phyloP scores from a whole-genome alignment of 2,888 invertebrate genomes.

The Zeuzera pyrina region DNA sequence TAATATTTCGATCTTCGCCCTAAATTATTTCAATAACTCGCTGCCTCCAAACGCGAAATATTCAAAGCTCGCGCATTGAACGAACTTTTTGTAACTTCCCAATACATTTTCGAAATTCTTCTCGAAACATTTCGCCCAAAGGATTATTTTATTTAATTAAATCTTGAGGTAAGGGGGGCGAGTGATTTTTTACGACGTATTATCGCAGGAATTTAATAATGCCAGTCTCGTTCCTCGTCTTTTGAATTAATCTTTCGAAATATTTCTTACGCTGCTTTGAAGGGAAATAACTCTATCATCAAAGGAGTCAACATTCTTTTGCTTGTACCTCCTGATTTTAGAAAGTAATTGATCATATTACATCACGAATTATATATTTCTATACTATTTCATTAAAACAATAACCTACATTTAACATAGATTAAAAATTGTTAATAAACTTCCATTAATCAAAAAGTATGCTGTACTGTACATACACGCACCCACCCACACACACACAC shows the following conservation, averaged over 20 bases:
- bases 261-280: not conserved
- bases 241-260: not conserved
- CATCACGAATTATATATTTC: no score
- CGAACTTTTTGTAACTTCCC: constrained; percentile 26
- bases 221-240: no score
- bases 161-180: constrained; percentile 12
- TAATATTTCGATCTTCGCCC: constrained; percentile 14
- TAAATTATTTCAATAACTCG: constrained; percentile 27
- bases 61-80: constrained; percentile 16
- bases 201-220: constrained; percentile 1
- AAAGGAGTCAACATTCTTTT: no score
- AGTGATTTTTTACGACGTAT: not conserved
- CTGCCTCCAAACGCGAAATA: constrained; percentile 16
- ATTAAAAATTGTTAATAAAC: no score
- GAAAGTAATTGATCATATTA: no score
- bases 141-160: constrained; percentile 33
- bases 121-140: constrained; percentile 20
- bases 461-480: no score
- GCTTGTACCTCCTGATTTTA: no score
- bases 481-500: no score
- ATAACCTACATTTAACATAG: no score
- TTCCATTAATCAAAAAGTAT: no score
- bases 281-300: no score
- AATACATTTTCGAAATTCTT: constrained; percentile 29
- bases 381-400: no score